Percentiles rank a stretch among this genome's conserved stretches.
Conservation (phyloP, 2,888 invertebrate species). For the Calameuta filiformis region DNA sequence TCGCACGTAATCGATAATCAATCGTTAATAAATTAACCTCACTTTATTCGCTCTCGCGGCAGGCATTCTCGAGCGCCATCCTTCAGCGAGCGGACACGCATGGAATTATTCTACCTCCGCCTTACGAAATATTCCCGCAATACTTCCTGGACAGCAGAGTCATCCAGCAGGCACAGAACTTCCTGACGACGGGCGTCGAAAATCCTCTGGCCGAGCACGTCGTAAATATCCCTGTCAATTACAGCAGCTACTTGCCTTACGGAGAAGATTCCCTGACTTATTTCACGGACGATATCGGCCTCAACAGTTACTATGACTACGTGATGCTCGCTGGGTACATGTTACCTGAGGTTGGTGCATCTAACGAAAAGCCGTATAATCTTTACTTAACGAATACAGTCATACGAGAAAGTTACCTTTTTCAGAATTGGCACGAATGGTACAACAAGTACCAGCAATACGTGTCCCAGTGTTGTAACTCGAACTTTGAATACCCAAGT, state of each 20-base stretch:
- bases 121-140: conserved; percentile 80
- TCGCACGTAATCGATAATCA: conserved; percentile 10
- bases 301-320: conserved; percentile 75
- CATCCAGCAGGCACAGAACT: conserved; percentile 73
- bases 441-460: not conserved
- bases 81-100: conserved; percentile 74
- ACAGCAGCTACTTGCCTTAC: conserved; percentile 67
- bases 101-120: conserved; percentile 76
- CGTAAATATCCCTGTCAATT: conserved; percentile 74
- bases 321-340: conserved; percentile 70
- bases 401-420: not conserved
- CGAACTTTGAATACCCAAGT: not conserved
- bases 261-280: conserved; percentile 74
- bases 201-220: conserved; percentile 54
- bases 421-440: not conserved
- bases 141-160: conserved; percentile 77
- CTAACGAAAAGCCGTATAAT: conserved; percentile 35
- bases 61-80: conserved; percentile 73
- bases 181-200: conserved; percentile 38
- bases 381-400: conserved; percentile 24
- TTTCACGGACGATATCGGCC: conserved; percentile 78
- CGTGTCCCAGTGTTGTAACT: not conserved
- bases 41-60: conserved; percentile 37
- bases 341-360: conserved; percentile 47
- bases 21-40: not conserved